phyloP scores from a whole-genome alignment of 2,888 invertebrate genomes.

The Leucophenga montana region DNA sequence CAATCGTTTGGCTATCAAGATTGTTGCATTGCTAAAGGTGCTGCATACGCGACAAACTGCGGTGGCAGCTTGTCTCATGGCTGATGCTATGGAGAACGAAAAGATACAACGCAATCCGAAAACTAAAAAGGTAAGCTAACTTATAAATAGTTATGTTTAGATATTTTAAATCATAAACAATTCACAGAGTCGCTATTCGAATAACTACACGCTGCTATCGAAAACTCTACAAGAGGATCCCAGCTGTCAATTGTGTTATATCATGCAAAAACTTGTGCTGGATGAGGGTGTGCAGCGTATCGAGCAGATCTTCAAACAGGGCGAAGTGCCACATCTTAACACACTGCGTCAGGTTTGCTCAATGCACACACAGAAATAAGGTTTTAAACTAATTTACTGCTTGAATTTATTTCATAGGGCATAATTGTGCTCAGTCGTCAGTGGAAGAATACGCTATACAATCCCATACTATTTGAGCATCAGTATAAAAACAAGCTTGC shows the following conservation, averaged over 20 bases:
- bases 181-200: slow-evolving; percentile 86
- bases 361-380: not conserved
- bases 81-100: slow-evolving; percentile 91
- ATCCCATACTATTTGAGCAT: slow-evolving; percentile 90
- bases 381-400: not conserved
- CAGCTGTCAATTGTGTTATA: slow-evolving; percentile 92
- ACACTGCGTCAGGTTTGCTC: slow-evolving; percentile 86
- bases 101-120: slow-evolving; percentile 76
- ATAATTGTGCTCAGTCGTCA: slow-evolving; percentile 96
- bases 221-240: slow-evolving; percentile 96
- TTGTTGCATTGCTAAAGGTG: slow-evolving; percentile 85
- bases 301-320: slow-evolving; percentile 87
- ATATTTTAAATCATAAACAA: not conserved
- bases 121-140: slow-evolving; percentile 67
- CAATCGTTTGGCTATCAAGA: slow-evolving; percentile 89
- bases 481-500: slow-evolving; percentile 89
- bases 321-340: slow-evolving; percentile 89
- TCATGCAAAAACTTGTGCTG: slow-evolving; percentile 87
- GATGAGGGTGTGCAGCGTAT: slow-evolving; percentile 84
- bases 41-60: slow-evolving; percentile 87
- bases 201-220: slow-evolving; percentile 88
- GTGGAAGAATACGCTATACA: slow-evolving; percentile 97
- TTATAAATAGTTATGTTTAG: too few species aligned
- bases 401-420: slow-evolving; percentile 77
- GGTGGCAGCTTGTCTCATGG: slow-evolving; percentile 95